A percentile compares a stretch with the other conserved stretches of the same genome.
phyloP scores from a whole-genome alignment of 53 echinoderm and acorn worm genomes.

The Paracentrotus lividus region DNA sequence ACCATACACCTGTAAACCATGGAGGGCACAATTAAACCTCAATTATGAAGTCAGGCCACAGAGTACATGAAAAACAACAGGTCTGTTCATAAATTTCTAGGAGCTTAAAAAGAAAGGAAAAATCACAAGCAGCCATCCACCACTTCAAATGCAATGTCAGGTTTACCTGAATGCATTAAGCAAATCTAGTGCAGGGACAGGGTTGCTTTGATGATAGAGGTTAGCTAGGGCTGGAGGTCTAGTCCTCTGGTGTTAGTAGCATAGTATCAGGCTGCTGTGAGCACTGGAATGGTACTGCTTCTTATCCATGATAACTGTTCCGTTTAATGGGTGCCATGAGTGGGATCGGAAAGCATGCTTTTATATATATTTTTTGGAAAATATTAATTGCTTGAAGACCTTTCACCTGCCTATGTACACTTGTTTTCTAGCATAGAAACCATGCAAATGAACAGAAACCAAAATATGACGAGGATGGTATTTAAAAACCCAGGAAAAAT shows the following conservation, averaged over 20 bases:
- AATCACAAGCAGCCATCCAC: neutral
- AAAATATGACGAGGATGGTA: no score
- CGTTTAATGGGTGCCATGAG: constrained; percentile 39
- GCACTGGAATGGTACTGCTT: constrained; percentile 37
- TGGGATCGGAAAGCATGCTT: constrained; percentile 38
- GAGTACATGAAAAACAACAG: no score
- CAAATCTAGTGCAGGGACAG: constrained; percentile 29
- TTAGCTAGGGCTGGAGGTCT: constrained; percentile 30
- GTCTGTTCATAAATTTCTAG: no score
- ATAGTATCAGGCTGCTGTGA: constrained; percentile 58
- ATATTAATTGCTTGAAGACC: neutral
- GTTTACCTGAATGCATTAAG: constrained; percentile 63
- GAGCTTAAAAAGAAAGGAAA: no score
- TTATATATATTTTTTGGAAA: neutral
- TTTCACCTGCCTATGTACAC: neutral
- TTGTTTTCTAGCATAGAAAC: no score
- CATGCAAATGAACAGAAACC: no score
- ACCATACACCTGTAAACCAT: no score
- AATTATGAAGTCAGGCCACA: no score
- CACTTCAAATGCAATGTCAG: neutral
- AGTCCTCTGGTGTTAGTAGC: constrained; percentile 43
- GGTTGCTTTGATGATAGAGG: neutral
- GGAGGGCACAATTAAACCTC: no score
- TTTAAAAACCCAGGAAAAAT: no score
- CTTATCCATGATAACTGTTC: constrained; percentile 53